Percentiles rank a stretch among this genome's conserved stretches.
Conservation (phyloP, 2,797 vertebrate genomes). For the Myioborus melanocephalus region DNA sequence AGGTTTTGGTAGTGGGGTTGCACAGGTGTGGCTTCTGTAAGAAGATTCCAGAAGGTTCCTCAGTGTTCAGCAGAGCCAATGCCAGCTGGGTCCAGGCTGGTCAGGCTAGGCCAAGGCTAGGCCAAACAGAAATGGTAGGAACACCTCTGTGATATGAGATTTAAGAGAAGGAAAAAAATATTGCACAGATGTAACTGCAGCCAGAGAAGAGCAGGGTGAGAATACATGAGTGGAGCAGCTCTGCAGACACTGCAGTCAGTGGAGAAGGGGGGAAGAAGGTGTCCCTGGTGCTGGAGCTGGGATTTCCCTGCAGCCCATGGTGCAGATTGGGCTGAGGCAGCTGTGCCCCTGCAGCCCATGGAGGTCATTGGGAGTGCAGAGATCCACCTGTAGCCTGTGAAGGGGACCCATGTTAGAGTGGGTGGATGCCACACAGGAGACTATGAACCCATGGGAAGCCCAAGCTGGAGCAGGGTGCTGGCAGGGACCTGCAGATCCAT, state of each 20-base stretch:
- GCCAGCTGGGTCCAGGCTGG: not conserved
- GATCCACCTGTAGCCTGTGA: not conserved
- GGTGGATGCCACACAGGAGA: not conserved
- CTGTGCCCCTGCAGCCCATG: not conserved
- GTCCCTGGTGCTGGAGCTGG: too few relatives aligned
- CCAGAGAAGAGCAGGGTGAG: not conserved
- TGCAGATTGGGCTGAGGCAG: not conserved
- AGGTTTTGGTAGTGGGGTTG: not conserved
- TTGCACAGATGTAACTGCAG: accelerated
- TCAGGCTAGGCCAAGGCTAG: not conserved
- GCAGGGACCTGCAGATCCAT: accelerated
- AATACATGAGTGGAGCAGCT: accelerated
- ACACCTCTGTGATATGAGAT: not conserved
- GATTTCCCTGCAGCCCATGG: not conserved
- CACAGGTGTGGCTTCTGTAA: not conserved
- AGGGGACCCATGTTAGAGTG: not conserved
- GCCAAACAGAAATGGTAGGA: not conserved
- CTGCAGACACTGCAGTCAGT: not conserved
- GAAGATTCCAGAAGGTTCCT: not conserved
- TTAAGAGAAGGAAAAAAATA: too few relatives aligned
- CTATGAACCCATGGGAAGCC: not conserved
- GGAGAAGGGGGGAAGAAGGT: not conserved
- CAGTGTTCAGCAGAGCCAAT: not conserved
- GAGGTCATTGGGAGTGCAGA: not conserved
- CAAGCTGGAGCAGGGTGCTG: not conserved